phyloP scores from a whole-genome alignment of 2,113 vertebrate genomes.

The Oxygymnocypris stewartii region DNA sequence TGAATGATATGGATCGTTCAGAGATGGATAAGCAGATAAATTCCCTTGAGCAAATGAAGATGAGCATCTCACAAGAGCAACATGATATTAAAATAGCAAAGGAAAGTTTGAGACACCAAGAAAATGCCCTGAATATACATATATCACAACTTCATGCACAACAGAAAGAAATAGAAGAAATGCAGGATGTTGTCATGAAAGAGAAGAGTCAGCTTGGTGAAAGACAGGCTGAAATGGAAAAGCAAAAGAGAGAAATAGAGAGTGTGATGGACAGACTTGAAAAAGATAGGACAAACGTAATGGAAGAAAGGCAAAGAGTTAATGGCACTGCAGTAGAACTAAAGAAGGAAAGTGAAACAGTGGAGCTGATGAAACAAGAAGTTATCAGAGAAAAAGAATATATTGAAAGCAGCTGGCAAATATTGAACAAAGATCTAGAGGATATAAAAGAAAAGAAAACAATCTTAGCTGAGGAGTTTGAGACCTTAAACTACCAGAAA shows the following conservation, averaged over 20 bases:
- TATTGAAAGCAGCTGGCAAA: conserved; percentile 22
- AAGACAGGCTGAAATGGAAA: conserved; percentile 20
- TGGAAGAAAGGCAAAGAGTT: conserved; percentile 17
- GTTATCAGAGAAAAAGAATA: conserved; percentile 26
- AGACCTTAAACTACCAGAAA: conserved; percentile 26
- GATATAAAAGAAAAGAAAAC: conserved; percentile 30
- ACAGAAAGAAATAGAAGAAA: conserved; percentile 18
- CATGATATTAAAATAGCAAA: neutral
- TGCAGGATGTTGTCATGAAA: conserved; percentile 13
- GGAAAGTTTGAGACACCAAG: neutral
- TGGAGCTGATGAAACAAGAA: conserved; percentile 15
- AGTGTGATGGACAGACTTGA: neutral
- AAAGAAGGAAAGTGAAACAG: conserved; percentile 1
- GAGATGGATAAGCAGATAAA: neutral
- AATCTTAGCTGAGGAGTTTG: conserved; percentile 29
- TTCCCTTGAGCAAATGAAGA: conserved; percentile 7
- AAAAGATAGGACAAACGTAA: neutral
- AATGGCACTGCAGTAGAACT: neutral
- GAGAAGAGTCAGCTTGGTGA: conserved; percentile 20
- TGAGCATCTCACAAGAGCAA: neutral
- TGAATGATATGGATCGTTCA: neutral
- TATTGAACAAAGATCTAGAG: conserved; percentile 23
- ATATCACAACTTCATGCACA: neutral
- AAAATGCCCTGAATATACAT: neutral
- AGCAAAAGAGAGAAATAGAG: neutral